A percentile compares a stretch with the other conserved stretches of the same genome.
Conservation (phyloP, 2,797 vertebrate species). For the Myioborus melanocephalus region DNA sequence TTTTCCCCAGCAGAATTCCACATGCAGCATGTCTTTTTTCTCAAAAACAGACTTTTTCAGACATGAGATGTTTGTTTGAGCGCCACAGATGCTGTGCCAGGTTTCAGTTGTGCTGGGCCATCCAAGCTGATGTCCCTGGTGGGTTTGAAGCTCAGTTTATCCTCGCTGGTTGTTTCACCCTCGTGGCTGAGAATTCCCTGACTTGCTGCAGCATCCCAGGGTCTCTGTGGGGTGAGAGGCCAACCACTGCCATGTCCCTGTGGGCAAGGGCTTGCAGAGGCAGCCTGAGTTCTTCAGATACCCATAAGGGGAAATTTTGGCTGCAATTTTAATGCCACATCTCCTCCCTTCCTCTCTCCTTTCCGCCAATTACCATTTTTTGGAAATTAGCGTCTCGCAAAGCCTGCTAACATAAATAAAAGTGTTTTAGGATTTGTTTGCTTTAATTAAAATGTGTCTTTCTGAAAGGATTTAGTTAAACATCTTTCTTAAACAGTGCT, state of each 20-base stretch:
- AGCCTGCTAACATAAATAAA: slow-evolving; percentile 12
- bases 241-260: accelerated
- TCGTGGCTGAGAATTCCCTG: accelerated
- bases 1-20: background rate
- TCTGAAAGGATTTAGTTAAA: slow-evolving; percentile 51
- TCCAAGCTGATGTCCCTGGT: background rate
- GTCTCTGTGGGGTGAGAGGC: background rate
- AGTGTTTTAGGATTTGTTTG: slow-evolving; percentile 48
- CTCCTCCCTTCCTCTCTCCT: slow-evolving; percentile 42
- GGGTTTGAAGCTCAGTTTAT: background rate
- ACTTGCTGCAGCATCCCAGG: background rate
- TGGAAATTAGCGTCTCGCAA: background rate
- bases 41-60: accelerated
- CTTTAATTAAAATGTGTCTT: slow-evolving; percentile 44
- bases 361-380: slow-evolving; percentile 28
- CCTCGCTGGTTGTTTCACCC: accelerated
- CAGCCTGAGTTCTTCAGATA: background rate
- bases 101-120: background rate
- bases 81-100: accelerated
- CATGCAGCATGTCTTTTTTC: accelerated
- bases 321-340: background rate
- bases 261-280: no score
- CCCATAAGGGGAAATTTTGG: background rate
- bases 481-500: slow-evolving; percentile 24
- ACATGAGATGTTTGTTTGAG: background rate